Conservation (phyloP, 2,888 invertebrate genomes). For the Microdon myrmicae region DNA sequence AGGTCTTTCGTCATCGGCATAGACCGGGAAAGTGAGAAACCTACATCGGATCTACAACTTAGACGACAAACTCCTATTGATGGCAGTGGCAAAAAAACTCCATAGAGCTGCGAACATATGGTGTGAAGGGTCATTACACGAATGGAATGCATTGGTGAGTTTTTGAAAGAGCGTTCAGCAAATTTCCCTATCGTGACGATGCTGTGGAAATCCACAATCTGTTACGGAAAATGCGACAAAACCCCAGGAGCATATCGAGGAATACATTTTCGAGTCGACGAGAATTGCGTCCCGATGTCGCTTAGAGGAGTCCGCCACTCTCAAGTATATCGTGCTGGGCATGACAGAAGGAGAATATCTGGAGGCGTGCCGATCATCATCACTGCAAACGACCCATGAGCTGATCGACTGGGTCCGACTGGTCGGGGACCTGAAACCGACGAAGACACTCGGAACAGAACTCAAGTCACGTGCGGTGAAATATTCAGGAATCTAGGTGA, state of each 20-base stretch:
- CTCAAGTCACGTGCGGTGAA: not conserved
- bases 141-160: no score
- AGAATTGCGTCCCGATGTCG: constrained; percentile 1
- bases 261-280: constrained; percentile 4
- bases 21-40: constrained; percentile 1
- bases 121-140: not conserved
- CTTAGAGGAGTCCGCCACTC: not conserved
- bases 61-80: not conserved
- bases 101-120: not conserved
- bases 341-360: constrained; percentile 1
- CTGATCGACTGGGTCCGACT: constrained; percentile 2
- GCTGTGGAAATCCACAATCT: constrained; percentile 8
- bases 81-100: constrained; percentile 4
- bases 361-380: constrained; percentile 2
- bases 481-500: not conserved
- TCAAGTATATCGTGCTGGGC: not conserved
- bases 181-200: constrained; percentile 3
- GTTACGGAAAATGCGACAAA: not conserved
- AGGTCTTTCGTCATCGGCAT: constrained; percentile 1
- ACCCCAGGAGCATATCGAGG: not conserved
- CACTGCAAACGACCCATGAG: not conserved
- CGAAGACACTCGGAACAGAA: not conserved
- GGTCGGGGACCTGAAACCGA: not conserved
- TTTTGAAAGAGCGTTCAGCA: not conserved
- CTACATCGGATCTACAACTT: no score